Conservation (phyloP, 2,113 vertebrate genomes). For the Archocentrus centrarchus region DNA sequence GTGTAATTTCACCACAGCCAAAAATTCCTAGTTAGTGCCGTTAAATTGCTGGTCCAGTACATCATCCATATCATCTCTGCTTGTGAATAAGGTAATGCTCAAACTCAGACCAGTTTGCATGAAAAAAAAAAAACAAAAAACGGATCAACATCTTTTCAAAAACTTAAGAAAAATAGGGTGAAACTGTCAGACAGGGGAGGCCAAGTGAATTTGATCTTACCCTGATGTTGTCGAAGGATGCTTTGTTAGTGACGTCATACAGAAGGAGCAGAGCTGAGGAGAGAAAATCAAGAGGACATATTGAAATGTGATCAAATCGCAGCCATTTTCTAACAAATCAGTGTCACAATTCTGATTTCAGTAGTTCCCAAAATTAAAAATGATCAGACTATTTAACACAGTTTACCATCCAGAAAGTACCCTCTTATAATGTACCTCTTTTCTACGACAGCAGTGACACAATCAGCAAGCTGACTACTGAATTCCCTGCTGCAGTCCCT, state of each 20-base stretch:
- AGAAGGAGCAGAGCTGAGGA: constrained; percentile 89
- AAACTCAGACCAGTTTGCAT: neutral
- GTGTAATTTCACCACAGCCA: too few species aligned
- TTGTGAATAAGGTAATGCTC: neutral
- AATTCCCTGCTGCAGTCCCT: too few species aligned
- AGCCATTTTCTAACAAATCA: neutral
- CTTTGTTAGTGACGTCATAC: constrained; percentile 92
- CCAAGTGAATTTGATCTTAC: constrained; percentile 68
- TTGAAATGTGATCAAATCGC: neutral
- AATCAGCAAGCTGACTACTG: too few species aligned
- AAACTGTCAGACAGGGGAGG: neutral
- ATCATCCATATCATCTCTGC: neutral
- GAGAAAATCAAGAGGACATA: constrained; percentile 25
- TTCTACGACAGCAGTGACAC: fast-evolving
- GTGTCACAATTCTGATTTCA: too few species aligned
- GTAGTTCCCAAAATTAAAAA: neutral
- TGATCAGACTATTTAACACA: neutral
- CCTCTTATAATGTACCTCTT: neutral
- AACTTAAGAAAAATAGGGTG: neutral
- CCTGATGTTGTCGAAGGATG: constrained; percentile 93
- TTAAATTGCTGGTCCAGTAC: neutral
- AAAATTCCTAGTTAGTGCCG: neutral
- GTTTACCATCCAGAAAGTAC: fast-evolving
- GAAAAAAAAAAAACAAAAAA: neutral
- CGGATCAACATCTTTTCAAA: neutral